phyloP scores from a whole-genome alignment of 30 jellyfish, hydroid and myxozoan genomes.

The Nemopilema nomurai region DNA sequence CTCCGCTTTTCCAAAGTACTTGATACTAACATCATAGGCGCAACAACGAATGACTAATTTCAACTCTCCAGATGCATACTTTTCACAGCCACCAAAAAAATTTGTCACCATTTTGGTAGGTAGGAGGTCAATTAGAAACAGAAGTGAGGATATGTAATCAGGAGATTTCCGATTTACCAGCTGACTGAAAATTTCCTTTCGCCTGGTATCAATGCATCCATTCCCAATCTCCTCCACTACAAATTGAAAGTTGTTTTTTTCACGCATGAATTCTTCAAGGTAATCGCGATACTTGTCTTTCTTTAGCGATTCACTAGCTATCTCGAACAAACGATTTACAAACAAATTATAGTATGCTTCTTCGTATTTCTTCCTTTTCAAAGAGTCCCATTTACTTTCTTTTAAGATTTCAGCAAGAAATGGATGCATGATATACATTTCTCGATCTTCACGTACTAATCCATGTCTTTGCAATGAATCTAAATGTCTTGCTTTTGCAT shows the following conservation, averaged over 20 bases:
- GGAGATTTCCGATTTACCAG: neutral
- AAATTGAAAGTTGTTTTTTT: constrained; percentile 20
- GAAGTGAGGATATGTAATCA: constrained; percentile 19
- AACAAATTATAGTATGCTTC: neutral
- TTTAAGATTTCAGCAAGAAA: constrained; percentile 4
- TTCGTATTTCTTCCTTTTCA: neutral
- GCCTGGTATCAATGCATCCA: neutral
- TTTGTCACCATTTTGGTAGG: neutral
- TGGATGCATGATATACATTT: constrained; percentile 12
- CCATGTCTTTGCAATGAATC: constrained; percentile 1
- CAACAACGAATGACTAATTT: constrained; percentile 19
- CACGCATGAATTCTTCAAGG: constrained; percentile 13
- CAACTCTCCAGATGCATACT: neutral
- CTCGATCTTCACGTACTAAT: neutral
- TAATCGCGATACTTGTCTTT: constrained; percentile 15
- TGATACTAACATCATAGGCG: constrained; percentile 4
- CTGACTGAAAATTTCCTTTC: neutral
- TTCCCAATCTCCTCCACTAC: constrained; percentile 5
- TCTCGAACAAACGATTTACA: neutral
- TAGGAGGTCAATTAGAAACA: constrained; percentile 15
- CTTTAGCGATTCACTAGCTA: constrained; percentile 20
- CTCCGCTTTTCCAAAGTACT: neutral
- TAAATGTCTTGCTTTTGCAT: neutral
- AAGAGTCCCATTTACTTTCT: neutral
- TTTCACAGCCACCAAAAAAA: constrained; percentile 25